Percentiles rank a stretch among this genome's conserved stretches.
These are phyloP conservation scores for Anarsia innoxiella DNA, from an alignment of 2,888 invertebrate species.

Conservation along the genomic window DNA sequence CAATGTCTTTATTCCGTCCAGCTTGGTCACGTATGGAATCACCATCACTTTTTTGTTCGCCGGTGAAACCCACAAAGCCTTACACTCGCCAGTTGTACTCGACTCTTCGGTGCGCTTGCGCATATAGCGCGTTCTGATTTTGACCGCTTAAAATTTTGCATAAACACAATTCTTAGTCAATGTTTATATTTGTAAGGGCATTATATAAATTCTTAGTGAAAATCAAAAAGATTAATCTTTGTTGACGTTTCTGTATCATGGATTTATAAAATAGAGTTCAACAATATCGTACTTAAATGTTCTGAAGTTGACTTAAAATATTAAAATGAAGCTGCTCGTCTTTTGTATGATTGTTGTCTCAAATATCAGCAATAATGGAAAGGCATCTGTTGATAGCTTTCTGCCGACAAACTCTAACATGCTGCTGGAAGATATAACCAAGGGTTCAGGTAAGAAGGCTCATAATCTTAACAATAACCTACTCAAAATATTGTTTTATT, in stretches of 20 bases:
- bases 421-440: constrained; percentile 50
- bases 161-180: too few relatives aligned
- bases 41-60: too few relatives aligned
- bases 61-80: constrained; percentile 4
- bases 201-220: too few relatives aligned
- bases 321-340: constrained; percentile 52
- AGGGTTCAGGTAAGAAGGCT: constrained; percentile 52
- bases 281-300: too few relatives aligned
- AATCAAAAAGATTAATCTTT: too few relatives aligned
- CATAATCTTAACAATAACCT: too few relatives aligned
- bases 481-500: too few relatives aligned
- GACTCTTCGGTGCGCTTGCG: constrained; percentile 11
- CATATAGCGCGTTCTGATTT: constrained; percentile 2
- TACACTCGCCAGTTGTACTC: constrained; percentile 15
- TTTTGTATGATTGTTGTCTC: constrained; percentile 49
- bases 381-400: constrained; percentile 59
- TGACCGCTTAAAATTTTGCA: background rate
- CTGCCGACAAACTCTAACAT: constrained; percentile 40
- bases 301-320: background rate
- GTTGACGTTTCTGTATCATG: too few relatives aligned
- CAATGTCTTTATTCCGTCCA: too few relatives aligned
- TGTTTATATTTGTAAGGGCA: too few relatives aligned
- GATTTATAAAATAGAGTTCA: too few relatives aligned
- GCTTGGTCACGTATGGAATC: too few relatives aligned
- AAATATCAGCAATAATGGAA: constrained; percentile 57